Base-by-base conservation (phyloP, 2,113 vertebrate species). In the Phylloscopus trochilus region DNA sequence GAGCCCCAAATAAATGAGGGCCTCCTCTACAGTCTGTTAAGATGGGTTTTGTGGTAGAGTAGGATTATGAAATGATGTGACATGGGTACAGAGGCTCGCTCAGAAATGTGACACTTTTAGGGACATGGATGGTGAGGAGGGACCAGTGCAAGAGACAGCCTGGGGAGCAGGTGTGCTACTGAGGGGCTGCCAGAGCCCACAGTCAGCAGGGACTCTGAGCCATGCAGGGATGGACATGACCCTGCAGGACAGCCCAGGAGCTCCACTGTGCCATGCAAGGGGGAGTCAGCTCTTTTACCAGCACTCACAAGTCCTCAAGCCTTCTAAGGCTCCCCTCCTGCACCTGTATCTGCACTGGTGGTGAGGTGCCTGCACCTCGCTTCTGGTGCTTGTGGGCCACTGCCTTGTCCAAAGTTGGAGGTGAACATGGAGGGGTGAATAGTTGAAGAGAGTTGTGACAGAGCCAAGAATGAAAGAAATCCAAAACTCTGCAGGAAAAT, bases 101-200 rank as follows among this genome's bases (percentile, higher is more conserved):
- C 49, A 72, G 73, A 79, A 89, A 87, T 0, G 0, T 17, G 37
- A 26, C 43, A 15, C 28, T 55, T 19, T 0, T 1, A 22, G 27
- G 13, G 33, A 64, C 2, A 2, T 4, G 30, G 53, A 47, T 5
- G 17, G 19, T 44, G 30, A 80, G 43, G 30, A 69, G 21, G 7
- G 24, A 28, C 8, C 31, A 64, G 49, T 19, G 15, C n/a, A 83
- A 44, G 62, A 72, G 33, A 44, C 53, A 69, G 51, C 13, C 22
- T 16, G 27, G 35, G 35, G 51, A 78, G 20, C 20, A 21, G 14
- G 9, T 10, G 15, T 66, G n/a, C 37, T 41, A 16, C 0, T 0
- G n/a, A 37, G 26, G 22, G 7, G 10, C 19, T 69, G 70, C 21
- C 62, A 39, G 39, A 26, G n/a, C 13, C 49, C 33, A 22, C 7